Evolutionary conservation across 1,140 invertebrate genomes (phyloP).

Genomic region (Sesamia nonagrioides): DNA sequence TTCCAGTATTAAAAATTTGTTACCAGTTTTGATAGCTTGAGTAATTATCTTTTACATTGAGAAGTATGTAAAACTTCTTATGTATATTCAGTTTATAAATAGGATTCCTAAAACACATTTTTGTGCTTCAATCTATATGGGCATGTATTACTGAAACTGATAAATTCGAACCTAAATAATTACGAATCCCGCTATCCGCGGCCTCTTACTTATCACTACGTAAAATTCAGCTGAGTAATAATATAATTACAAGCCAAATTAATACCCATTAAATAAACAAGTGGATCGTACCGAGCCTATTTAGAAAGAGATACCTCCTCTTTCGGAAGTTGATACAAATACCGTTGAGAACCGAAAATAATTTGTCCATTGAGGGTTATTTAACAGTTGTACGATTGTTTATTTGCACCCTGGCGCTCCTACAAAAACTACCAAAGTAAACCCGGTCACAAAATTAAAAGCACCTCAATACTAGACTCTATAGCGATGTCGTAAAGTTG

Average conservation of each 20-base stretch:
- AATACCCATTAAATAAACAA: constrained; percentile 46
- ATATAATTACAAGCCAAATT: constrained; percentile 53
- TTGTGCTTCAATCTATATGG: background rate
- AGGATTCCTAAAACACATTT: background rate
- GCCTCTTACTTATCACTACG: constrained; percentile 33
- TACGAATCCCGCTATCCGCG: background rate
- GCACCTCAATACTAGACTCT: constrained; percentile 48
- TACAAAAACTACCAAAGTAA: constrained; percentile 56
- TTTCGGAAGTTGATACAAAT: constrained; percentile 61
- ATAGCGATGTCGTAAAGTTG: constrained; percentile 47
- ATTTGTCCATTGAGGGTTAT: constrained; percentile 67
- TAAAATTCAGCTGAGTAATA: constrained; percentile 39
- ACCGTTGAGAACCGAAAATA: constrained; percentile 57
- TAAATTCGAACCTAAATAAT: constrained; percentile 28
- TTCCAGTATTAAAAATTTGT: background rate
- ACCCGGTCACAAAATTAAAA: constrained; percentile 45
- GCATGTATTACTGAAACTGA: background rate
- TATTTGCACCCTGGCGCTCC: constrained; percentile 64
- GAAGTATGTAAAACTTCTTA: no score
- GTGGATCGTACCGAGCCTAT: constrained; percentile 36
- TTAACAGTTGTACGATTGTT: constrained; percentile 66
- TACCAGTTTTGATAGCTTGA: background rate
- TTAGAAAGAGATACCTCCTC: constrained; percentile 43
- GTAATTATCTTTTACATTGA: background rate
- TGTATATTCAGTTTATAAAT: background rate